phyloP scores from a whole-genome alignment of 1,140 invertebrate species.

The Drosophila malerkotliana region DNA sequence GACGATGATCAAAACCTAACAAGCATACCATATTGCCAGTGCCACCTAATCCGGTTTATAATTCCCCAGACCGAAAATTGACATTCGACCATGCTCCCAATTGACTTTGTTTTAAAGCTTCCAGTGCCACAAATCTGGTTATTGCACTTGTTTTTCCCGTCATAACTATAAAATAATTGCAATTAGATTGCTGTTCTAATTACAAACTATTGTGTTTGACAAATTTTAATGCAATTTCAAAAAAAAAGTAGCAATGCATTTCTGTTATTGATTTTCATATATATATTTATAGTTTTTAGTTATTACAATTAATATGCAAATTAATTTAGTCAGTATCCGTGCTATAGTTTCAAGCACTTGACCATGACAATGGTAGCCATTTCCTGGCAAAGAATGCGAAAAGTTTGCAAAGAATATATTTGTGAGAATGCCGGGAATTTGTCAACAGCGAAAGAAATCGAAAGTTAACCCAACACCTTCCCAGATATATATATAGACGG shows the following conservation, averaged over 20 bases:
- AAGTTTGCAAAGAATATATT: conserved; percentile 42
- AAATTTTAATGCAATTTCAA: too few species aligned
- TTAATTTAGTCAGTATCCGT: background rate
- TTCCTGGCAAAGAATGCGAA: conserved; percentile 37
- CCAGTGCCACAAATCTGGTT: background rate
- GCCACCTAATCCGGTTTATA: conserved; percentile 58
- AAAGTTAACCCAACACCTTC: conserved; percentile 50
- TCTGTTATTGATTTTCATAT: too few species aligned
- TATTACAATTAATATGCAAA: background rate
- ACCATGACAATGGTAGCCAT: conserved; percentile 34
- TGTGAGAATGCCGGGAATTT: conserved; percentile 69
- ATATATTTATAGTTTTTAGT: too few species aligned
- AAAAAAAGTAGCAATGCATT: too few species aligned
- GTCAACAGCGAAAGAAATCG: conserved; percentile 63
- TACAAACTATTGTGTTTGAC: background rate
- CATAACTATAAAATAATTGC: background rate
- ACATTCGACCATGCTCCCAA: conserved; percentile 34
- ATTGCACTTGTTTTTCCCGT: background rate
- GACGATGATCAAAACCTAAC: conserved; percentile 26
- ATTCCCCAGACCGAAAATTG: conserved; percentile 35
- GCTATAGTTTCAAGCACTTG: conserved; percentile 13
- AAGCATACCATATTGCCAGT: conserved; percentile 3
- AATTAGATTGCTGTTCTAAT: background rate
- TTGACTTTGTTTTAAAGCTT: conserved; percentile 24
- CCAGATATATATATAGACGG: conserved; percentile 27